phyloP scores from a whole-genome alignment of 2,113 vertebrate genomes.

The Gymnocephalus cernua region DNA sequence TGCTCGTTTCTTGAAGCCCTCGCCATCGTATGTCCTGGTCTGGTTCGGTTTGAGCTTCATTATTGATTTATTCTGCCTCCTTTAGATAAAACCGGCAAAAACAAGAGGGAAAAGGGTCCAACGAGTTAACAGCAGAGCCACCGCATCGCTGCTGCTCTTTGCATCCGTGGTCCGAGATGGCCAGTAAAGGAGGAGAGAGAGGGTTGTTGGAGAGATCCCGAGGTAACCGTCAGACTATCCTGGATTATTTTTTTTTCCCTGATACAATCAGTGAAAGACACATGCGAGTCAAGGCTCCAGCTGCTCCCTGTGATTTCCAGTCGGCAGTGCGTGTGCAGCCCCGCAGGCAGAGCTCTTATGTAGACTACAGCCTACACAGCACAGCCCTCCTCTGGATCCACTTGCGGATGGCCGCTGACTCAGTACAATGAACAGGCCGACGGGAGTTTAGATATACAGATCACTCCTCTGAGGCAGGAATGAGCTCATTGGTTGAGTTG shows the following conservation, averaged over 20 bases:
- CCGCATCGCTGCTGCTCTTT: slow-evolving; percentile 66
- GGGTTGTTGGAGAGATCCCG: slow-evolving; percentile 7
- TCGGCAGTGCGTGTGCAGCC: slow-evolving; percentile 22
- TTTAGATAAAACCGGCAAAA: slow-evolving; percentile 40
- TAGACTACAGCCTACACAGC: slow-evolving; percentile 56
- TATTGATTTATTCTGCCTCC: slow-evolving; percentile 60
- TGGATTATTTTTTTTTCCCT: slow-evolving; percentile 10
- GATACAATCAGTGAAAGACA: not conserved
- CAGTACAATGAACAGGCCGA: slow-evolving; percentile 58
- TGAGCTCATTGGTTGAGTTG: slow-evolving; percentile 54
- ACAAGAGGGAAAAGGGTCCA: not conserved
- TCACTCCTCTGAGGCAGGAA: slow-evolving; percentile 48
- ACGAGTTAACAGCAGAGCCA: slow-evolving; percentile 62
- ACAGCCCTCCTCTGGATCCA: slow-evolving; percentile 58
- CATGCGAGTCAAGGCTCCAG: not conserved
- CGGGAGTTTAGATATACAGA: slow-evolving; percentile 42
- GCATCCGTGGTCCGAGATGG: slow-evolving; percentile 53
- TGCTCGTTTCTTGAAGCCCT: slow-evolving; percentile 96
- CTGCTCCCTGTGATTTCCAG: slow-evolving; percentile 31
- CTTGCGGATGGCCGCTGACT: slow-evolving; percentile 77
- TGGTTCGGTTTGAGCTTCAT: slow-evolving; percentile 99
- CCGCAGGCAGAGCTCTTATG: slow-evolving; percentile 53
- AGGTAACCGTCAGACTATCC: slow-evolving; percentile 4
- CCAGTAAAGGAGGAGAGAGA: slow-evolving; percentile 21
- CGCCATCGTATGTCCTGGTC: slow-evolving; percentile 97